Evolutionary conservation across 2,113 vertebrate species (phyloP), one percentile per base, ranked within the genome.

Genomic region (Trochalopteron elliotii): DNA sequence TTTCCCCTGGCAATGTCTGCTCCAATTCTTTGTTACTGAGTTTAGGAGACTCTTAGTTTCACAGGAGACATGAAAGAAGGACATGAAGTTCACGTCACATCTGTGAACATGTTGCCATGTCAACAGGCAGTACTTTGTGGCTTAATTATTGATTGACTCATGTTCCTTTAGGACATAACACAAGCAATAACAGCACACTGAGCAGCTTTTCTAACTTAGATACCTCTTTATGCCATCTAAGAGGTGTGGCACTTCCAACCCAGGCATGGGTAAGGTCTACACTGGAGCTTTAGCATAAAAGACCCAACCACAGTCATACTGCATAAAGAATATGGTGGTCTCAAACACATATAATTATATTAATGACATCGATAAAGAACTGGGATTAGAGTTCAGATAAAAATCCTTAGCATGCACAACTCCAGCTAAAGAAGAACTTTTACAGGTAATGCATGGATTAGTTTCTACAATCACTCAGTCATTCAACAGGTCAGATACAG

Each of bases 111-210:
- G 96, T 97, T 97, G 87, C 97, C 95, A 96, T 97, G 94, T 96
- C 96, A 97, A 97, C 96, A 95, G 64, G 94, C 95, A 96, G 95
- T 97, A 95, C 95, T 96, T 96, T 96, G 92, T 91, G 96, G 92
- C 92, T 97, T 97, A 97, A 97, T 97, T 97, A 97, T 97, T 95
- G 97, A 97, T 97, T 97, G 97, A 97, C 96, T 97, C 97, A 97
- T 97, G 93, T 80, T 96, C 96, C 97, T 97, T 95, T 94, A 97
- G 97, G 96, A 97, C 92, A 97, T 96, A 97, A 49, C 91, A 91
- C 96, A 96, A 96, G 95, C 92, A 96, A 95, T 96, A 97, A 97
- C 96, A 97, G 91, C 93, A 87, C 92, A 90, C 84, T 21, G 90
- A 89, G 87, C 89, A 94, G 96, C 57, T 72, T 94, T 94, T 94